These are phyloP conservation scores for Gymnothorax reevesii DNA, from an alignment of 2,797 vertebrate genomes.

Conservation along the genomic window DNA sequence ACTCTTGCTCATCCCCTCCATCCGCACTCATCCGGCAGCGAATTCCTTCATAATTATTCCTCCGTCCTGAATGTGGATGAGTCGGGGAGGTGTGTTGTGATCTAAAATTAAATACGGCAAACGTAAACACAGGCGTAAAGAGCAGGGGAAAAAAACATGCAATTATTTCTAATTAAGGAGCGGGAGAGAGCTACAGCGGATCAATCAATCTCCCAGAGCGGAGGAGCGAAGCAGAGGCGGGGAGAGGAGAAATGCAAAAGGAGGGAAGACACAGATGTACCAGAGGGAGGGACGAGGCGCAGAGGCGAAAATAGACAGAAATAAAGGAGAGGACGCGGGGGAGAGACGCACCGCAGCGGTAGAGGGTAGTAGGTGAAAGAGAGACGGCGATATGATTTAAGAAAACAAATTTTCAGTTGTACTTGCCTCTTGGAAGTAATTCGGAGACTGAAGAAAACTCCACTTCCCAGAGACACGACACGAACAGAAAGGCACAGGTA, in stretches of 20 bases:
- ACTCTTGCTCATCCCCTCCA: constrained; percentile 51
- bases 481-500: too few species aligned
- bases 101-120: constrained; percentile 72
- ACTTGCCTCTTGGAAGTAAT: neutral
- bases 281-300: neutral
- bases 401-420: neutral
- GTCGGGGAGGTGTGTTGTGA: constrained; percentile 50
- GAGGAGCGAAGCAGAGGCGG: constrained; percentile 18
- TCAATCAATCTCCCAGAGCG: constrained; percentile 53
- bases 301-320: neutral
- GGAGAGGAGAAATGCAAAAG: constrained; percentile 32
- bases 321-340: neutral
- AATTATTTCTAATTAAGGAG: constrained; percentile 70
- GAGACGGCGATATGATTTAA: neutral
- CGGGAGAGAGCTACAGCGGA: constrained; percentile 54
- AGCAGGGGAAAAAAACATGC: constrained; percentile 58
- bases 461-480: too few species aligned
- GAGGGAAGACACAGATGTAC: neutral
- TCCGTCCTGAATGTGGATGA: constrained; percentile 56
- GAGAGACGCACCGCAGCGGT: constrained; percentile 35
- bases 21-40: constrained; percentile 57
- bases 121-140: constrained; percentile 65
- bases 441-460: neutral
- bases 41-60: constrained; percentile 70
- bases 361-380: constrained; percentile 23